Percentiles rank a stretch among this genome's conserved stretches.
Conservation (phyloP, 2,113 vertebrate genomes). For the Lota lota region DNA sequence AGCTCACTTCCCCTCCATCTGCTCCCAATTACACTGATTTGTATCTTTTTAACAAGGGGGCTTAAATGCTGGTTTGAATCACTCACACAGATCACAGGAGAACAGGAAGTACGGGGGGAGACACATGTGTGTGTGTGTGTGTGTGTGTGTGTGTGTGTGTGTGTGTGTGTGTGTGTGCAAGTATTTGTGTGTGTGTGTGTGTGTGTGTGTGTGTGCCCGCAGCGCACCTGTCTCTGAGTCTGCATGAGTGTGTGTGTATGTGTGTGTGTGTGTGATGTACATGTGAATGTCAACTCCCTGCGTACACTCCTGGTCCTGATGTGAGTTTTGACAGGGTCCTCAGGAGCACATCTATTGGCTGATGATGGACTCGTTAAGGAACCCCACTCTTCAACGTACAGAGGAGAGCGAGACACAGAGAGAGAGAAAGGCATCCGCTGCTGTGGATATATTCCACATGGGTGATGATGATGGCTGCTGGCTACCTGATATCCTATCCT, state of each 20-base stretch:
- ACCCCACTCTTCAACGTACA: neutral
- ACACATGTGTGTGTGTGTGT: slow-evolving; percentile 1
- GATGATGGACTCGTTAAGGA: slow-evolving; percentile 13
- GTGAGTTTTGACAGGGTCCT: too few species aligned
- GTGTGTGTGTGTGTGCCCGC: too few species aligned
- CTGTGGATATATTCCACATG: slow-evolving; percentile 12
- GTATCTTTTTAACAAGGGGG: slow-evolving; percentile 58
- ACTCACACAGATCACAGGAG: slow-evolving; percentile 30
- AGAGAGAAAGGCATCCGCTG: neutral
- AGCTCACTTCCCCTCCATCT: slow-evolving; percentile 65
- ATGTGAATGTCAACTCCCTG: neutral
- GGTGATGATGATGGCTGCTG: slow-evolving; percentile 13
- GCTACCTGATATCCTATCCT: neutral
- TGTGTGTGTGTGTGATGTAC: too few species aligned
- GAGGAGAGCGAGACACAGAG: neutral
- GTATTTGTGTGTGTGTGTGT: too few species aligned
- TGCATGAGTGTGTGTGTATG: too few species aligned
- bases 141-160: neutral
- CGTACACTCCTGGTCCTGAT: too few species aligned
- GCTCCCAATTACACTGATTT: slow-evolving; percentile 74
- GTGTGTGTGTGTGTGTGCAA: neutral
- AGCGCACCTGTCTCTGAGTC: too few species aligned
- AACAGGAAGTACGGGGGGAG: slow-evolving; percentile 17
- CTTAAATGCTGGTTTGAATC: slow-evolving; percentile 40
- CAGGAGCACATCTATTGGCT: neutral